These are phyloP conservation scores for Lepus townsendii DNA, from an alignment of 2,797 vertebrate genomes.

Conservation along the genomic window DNA sequence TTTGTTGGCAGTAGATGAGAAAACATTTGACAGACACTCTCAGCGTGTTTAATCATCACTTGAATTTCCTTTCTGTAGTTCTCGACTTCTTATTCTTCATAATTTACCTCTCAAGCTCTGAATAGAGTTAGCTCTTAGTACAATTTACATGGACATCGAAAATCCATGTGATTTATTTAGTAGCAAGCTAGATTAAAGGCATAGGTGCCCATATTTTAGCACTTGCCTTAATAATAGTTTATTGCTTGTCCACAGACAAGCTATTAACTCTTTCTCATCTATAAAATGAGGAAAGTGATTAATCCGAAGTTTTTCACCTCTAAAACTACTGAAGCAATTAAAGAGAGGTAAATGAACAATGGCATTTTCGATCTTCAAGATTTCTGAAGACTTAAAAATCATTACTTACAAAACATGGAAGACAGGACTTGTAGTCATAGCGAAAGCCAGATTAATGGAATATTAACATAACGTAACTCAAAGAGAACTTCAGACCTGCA, in stretches of 20 bases:
- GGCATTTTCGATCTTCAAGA: neutral
- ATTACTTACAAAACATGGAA: neutral
- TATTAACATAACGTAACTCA: neutral
- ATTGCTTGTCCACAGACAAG: neutral
- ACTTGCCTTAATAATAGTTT: neutral
- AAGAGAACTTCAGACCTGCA: neutral
- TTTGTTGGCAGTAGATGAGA: neutral
- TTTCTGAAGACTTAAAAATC: neutral
- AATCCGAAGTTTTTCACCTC: neutral
- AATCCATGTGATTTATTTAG: neutral
- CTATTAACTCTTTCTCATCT: neutral
- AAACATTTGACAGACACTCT: neutral
- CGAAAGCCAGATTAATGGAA: neutral
- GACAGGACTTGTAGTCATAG: neutral
- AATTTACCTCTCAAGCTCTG: neutral
- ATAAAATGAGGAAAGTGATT: neutral
- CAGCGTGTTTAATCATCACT: neutral
- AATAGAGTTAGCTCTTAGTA: neutral
- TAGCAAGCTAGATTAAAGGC: neutral
- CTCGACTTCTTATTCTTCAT: neutral
- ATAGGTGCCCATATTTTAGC: neutral
- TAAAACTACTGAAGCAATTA: slow-evolving; percentile 4
- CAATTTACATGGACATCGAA: neutral
- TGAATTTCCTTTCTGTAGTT: slow-evolving; percentile 25
- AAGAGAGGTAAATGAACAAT: neutral